These are phyloP conservation scores for Salvelinus namaycush DNA, from an alignment of 2,113 vertebrate species.

Conservation along the genomic window DNA sequence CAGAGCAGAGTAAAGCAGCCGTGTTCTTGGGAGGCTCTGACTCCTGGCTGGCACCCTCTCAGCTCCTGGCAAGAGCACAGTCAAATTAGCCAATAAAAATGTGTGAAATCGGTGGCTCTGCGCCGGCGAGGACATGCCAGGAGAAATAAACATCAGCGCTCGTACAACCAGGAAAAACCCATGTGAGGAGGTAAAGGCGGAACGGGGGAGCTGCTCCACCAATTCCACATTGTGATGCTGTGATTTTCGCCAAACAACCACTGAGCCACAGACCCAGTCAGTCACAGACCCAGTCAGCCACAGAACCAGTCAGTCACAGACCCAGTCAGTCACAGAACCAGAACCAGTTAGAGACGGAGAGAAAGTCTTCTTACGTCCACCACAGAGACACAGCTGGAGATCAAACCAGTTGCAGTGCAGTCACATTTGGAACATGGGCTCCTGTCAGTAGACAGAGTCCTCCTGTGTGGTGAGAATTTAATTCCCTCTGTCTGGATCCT, in stretches of 20 bases:
- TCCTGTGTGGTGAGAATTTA: conserved; percentile 45
- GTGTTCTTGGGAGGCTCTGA: conserved; percentile 47
- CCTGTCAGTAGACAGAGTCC: conserved; percentile 55
- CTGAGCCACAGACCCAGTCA: not conserved
- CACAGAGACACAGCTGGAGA: conserved; percentile 41
- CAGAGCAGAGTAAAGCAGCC: conserved; percentile 8
- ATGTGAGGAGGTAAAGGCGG: conserved; percentile 49
- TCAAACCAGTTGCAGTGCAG: conserved; percentile 39
- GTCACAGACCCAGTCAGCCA: not conserved
- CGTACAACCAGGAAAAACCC: conserved; percentile 55
- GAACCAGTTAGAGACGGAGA: conserved; percentile 23
- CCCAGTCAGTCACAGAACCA: conserved; percentile 10
- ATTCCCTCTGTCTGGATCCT: conserved; percentile 53
- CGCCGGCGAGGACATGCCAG: conserved; percentile 69
- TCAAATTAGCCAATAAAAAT: conserved; percentile 80
- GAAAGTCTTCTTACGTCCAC: conserved; percentile 41
- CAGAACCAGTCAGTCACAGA: conserved; percentile 14
- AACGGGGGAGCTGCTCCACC: conserved; percentile 31
- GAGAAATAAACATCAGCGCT: conserved; percentile 76
- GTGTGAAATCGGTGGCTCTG: conserved; percentile 75
- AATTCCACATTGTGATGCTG: conserved; percentile 42
- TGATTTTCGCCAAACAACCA: conserved; percentile 12
- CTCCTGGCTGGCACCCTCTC: conserved; percentile 67
- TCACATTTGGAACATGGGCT: conserved; percentile 51
- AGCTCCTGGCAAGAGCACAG: conserved; percentile 73